Evolutionary conservation across 1,140 invertebrate species (phyloP).

Genomic region (Tetragnatha versicolor): DNA sequence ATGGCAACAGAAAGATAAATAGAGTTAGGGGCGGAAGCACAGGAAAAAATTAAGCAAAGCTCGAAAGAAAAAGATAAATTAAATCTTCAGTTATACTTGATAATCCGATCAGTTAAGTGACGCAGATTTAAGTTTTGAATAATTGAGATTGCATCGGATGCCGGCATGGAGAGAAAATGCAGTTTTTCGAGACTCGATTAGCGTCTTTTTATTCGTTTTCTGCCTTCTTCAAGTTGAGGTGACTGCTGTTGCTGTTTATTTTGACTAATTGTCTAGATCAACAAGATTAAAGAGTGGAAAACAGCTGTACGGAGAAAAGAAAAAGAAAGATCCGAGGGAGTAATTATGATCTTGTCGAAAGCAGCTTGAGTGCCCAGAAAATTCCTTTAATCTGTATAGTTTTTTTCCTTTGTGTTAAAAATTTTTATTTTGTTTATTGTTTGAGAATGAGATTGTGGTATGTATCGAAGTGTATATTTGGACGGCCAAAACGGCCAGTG

Average conservation of each 20-base stretch:
- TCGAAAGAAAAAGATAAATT: constrained; percentile 40
- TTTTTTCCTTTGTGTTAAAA: too few species aligned
- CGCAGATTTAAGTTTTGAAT: constrained; percentile 51
- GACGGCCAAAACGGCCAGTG: too few species aligned
- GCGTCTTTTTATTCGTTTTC: neutral
- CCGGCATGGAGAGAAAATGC: neutral
- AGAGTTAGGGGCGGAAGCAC: constrained; percentile 11
- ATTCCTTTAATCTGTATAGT: too few species aligned
- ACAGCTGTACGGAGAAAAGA: too few species aligned
- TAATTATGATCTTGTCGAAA: too few species aligned
- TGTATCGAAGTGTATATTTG: too few species aligned
- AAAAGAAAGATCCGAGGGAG: too few species aligned
- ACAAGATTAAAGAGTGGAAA: too few species aligned
- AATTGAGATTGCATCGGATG: constrained; percentile 40
- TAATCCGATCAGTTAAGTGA: constrained; percentile 50
- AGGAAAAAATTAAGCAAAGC: neutral
- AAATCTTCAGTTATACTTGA: constrained; percentile 49
- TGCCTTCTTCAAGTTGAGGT: neutral
- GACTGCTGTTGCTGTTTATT: neutral
- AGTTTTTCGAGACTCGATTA: neutral
- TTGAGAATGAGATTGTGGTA: too few species aligned
- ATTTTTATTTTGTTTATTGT: too few species aligned
- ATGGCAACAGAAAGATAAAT: constrained; percentile 40
- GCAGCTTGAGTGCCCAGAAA: too few species aligned
- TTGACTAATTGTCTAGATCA: too few species aligned